phyloP scores from a whole-genome alignment of 1,140 invertebrate genomes.

The Aphis gossypii region DNA sequence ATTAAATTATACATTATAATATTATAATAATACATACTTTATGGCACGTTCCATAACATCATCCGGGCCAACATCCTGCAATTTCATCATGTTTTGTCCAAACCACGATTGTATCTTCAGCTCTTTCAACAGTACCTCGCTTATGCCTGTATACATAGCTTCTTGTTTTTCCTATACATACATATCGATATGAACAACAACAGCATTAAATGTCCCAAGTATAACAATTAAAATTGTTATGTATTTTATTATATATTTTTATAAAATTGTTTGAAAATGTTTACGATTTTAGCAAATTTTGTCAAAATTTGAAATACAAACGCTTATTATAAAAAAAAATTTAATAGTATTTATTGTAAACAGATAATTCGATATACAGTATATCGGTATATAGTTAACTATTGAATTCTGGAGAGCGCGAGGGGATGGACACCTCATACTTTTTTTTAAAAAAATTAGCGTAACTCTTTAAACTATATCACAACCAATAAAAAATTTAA shows the following conservation, averaged over 20 bases:
- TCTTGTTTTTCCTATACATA: conserved; percentile 63
- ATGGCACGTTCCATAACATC: conserved; percentile 72
- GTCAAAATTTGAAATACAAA: neutral
- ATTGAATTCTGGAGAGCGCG: no score
- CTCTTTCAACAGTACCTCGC: conserved; percentile 71
- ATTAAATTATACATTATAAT: neutral
- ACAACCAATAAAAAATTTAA: no score
- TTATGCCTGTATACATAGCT: conserved; percentile 66
- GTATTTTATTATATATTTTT: no score
- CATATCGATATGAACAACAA: neutral
- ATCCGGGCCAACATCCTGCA: conserved; percentile 70
- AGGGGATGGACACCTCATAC: no score
- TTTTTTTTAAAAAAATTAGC: no score
- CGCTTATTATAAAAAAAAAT: no score
- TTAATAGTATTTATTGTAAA: no score
- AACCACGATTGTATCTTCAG: conserved; percentile 73
- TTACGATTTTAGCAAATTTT: neutral
- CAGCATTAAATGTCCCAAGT: neutral
- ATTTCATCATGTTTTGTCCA: conserved; percentile 71
- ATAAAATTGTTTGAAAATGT: no score
- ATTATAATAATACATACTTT: conserved; percentile 66
- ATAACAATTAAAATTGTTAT: neutral
- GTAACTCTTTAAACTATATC: no score
- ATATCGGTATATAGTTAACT: no score
- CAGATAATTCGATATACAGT: no score